These are phyloP conservation scores for Syngnathus acus DNA, from an alignment of 2,797 vertebrate species.

Conservation along the genomic window DNA sequence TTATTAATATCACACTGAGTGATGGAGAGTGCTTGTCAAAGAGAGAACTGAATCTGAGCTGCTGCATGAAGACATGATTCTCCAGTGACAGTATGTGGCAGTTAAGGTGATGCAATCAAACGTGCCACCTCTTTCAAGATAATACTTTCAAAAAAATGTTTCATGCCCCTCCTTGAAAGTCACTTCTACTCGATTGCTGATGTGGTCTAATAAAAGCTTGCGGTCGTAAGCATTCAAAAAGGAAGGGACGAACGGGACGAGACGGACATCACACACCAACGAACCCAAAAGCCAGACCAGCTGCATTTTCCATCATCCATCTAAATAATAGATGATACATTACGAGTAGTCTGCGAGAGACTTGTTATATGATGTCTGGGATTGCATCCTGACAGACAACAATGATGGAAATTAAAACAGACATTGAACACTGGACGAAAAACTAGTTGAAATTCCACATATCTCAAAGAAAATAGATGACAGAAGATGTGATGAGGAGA, in stretches of 20 bases:
- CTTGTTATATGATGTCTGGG: conserved; percentile 49
- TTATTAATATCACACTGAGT: conserved; percentile 42
- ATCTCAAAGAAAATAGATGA: conserved; percentile 13
- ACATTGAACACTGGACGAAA: conserved; percentile 25
- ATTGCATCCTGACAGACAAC: conserved; percentile 24
- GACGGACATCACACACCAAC: conserved; percentile 41
- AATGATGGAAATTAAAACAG: conserved; percentile 30
- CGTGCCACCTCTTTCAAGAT: neutral
- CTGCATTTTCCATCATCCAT: conserved; percentile 60
- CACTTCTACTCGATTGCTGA: neutral
- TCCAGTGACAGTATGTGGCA: conserved; percentile 34
- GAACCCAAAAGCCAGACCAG: conserved; percentile 58
- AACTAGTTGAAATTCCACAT: conserved; percentile 25
- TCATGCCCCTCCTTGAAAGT: conserved; percentile 8
- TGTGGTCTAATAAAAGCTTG: conserved; percentile 23
- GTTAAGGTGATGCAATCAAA: conserved; percentile 30
- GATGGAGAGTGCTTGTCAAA: conserved; percentile 52
- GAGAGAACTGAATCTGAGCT: conserved; percentile 37
- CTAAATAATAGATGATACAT: conserved; percentile 74
- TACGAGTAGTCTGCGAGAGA: conserved; percentile 60
- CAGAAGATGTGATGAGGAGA: conserved; percentile 8
- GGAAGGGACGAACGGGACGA: conserved; percentile 11
- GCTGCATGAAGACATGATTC: conserved; percentile 40
- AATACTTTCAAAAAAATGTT: neutral
- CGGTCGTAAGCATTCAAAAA: conserved; percentile 25